A percentile compares a stretch with the other conserved stretches of the same genome.
phyloP scores from a whole-genome alignment of 2,888 invertebrate genomes.

The Nematopogon swammerdamellus region DNA sequence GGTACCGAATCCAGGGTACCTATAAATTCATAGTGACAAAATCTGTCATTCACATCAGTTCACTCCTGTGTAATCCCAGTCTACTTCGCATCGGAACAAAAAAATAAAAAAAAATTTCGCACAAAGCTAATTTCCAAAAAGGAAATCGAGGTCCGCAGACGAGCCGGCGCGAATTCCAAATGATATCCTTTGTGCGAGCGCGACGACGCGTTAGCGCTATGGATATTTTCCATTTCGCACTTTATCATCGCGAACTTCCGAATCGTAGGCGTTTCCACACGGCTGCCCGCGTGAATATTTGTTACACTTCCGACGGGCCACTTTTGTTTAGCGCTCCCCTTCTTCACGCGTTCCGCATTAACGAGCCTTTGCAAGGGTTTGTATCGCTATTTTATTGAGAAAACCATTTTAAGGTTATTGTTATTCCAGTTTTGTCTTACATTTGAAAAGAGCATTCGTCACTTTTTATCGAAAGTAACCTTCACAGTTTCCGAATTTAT shows the following conservation, averaged over 20 bases:
- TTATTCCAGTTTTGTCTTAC: too few species aligned
- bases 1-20: too few species aligned
- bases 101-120: not conserved
- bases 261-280: not conserved
- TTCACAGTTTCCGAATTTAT: too few species aligned
- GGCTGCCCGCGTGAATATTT: not conserved
- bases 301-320: not conserved
- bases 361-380: not conserved
- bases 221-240: not conserved
- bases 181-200: conserved; percentile 38
- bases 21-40: too few species aligned
- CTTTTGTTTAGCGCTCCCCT: not conserved
- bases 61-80: too few species aligned
- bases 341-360: not conserved
- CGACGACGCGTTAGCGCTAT: conserved; percentile 31
- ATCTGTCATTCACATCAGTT: too few species aligned
- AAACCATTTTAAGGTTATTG: too few species aligned
- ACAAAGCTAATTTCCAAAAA: conserved; percentile 37
- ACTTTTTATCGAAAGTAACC: too few species aligned
- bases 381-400: too few species aligned
- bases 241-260: not conserved
- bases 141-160: conserved; percentile 42
- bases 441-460: too few species aligned
- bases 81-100: too few species aligned
- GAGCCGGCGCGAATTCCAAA: conserved; percentile 20